A percentile compares a stretch with the other conserved stretches of the same genome.
Evolutionary conservation across 2,797 vertebrate species (phyloP).

Genomic region (Peromyscus melanophrys): DNA sequence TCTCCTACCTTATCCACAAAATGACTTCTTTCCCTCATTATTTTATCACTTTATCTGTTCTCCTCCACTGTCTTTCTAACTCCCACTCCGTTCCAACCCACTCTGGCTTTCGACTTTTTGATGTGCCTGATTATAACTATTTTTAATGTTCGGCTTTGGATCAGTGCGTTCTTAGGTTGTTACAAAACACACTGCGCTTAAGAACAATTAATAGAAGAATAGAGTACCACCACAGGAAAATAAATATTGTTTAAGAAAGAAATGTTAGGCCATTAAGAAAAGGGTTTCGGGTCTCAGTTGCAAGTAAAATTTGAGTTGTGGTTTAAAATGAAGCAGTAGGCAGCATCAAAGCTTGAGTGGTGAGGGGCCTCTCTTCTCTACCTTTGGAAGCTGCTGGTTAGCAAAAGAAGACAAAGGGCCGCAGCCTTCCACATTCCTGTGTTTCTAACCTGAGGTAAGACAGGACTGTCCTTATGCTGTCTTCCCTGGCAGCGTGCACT

Average conservation of each 20-base stretch:
- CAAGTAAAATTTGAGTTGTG: conserved; percentile 1
- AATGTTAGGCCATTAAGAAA: neutral
- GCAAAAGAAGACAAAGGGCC: neutral
- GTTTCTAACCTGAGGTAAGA: conserved; percentile 10
- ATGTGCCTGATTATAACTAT: conserved; percentile 52
- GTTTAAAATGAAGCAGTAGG: neutral
- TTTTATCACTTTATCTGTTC: conserved; percentile 54
- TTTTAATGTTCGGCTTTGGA: conserved; percentile 57
- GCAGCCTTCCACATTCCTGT: neutral
- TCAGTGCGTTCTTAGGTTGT: conserved; percentile 49
- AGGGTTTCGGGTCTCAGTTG: neutral
- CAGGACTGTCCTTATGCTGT: neutral
- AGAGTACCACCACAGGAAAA: neutral
- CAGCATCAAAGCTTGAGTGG: neutral
- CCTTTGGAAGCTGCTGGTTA: neutral
- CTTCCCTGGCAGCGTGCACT: neutral
- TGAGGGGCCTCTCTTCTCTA: neutral
- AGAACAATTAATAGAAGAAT: conserved; percentile 19
- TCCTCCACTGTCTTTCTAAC: conserved; percentile 37
- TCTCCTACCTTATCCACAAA: conserved; percentile 54
- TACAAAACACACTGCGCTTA: conserved; percentile 30
- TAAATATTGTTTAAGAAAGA: conserved; percentile 25
- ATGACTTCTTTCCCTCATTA: conserved; percentile 35
- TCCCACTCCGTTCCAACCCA: conserved; percentile 51
- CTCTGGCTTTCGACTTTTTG: conserved; percentile 68